Evolutionary conservation across 2,797 vertebrate species (phyloP).

Genomic region (Hydrocynus forskahlii): DNA sequence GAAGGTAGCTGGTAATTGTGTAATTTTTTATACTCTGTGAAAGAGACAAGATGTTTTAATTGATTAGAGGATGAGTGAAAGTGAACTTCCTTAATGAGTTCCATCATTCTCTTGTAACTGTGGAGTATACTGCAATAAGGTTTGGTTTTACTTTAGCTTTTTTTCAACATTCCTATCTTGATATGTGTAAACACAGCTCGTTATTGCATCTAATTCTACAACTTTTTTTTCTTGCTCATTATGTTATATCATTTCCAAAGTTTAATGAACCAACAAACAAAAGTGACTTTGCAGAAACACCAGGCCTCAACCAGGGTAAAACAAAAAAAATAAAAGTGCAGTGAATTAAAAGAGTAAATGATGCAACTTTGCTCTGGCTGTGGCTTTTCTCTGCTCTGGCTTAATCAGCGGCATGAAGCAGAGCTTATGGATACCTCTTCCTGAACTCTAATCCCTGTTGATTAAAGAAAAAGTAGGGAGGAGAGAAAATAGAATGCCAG

Average conservation of each 20-base stretch:
- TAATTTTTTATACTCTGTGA: conserved; percentile 51
- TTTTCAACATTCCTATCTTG: neutral
- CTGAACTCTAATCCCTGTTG: conserved; percentile 24
- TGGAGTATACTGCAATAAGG: neutral
- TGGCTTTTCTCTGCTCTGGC: neutral
- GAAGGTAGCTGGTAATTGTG: conserved; percentile 52
- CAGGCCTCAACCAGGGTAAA: neutral
- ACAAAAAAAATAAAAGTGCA: neutral
- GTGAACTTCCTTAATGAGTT: conserved; percentile 1
- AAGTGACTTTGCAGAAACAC: conserved; percentile 11
- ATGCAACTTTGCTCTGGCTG: neutral
- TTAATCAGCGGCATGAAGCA: conserved; percentile 1
- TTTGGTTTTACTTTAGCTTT: neutral
- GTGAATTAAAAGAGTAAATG: conserved; percentile 2
- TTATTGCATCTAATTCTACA: too few relatives aligned
- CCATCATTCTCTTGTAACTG: neutral
- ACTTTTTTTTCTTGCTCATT: neutral
- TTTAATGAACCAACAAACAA: neutral
- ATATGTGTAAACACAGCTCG: neutral
- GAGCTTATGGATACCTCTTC: conserved; percentile 8
- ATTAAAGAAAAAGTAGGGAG: conserved; percentile 17
- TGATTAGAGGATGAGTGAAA: conserved; percentile 39
- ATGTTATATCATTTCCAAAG: neutral
- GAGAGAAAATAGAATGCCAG: neutral
- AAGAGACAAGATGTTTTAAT: conserved; percentile 42